Percentiles rank a stretch among this genome's conserved stretches.
phyloP scores from a whole-genome alignment of 2,797 vertebrate genomes.

The Lagodon rhomboides region DNA sequence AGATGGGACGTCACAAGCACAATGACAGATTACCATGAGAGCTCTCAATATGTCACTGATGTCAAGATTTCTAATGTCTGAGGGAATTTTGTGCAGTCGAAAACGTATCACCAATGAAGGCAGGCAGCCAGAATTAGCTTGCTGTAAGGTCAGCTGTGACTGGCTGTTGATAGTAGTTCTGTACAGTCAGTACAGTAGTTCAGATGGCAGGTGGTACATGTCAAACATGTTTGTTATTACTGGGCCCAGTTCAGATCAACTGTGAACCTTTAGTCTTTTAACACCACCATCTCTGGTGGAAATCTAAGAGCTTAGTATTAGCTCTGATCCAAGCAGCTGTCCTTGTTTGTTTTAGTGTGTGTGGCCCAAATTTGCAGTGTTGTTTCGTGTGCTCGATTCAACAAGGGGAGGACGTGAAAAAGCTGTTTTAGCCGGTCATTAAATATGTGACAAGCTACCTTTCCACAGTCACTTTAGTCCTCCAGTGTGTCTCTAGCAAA shows the following conservation, averaged over 20 bases:
- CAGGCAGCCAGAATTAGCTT: background rate
- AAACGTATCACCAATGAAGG: background rate
- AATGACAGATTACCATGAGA: conserved; percentile 8
- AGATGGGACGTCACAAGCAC: conserved; percentile 5
- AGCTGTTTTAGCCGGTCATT: background rate
- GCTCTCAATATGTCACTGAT: conserved; percentile 3
- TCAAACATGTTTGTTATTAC: background rate
- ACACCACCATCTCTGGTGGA: background rate
- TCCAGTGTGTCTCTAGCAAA: background rate
- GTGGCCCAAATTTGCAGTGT: background rate
- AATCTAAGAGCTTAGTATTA: background rate
- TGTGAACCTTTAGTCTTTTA: background rate
- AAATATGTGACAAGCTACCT: background rate
- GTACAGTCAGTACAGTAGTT: background rate
- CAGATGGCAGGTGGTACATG: background rate
- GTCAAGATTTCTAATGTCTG: conserved; percentile 8
- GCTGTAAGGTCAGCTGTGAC: background rate
- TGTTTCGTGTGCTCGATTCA: background rate
- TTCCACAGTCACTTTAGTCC: conserved; percentile 19
- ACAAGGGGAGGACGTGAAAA: background rate
- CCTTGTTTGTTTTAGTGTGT: background rate
- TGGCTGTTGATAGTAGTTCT: background rate
- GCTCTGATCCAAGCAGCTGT: background rate
- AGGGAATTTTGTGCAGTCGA: conserved; percentile 20
- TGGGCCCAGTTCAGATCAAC: background rate